phyloP scores from a whole-genome alignment of 2,797 vertebrate genomes.

The Microctenopoma lineatum region DNA sequence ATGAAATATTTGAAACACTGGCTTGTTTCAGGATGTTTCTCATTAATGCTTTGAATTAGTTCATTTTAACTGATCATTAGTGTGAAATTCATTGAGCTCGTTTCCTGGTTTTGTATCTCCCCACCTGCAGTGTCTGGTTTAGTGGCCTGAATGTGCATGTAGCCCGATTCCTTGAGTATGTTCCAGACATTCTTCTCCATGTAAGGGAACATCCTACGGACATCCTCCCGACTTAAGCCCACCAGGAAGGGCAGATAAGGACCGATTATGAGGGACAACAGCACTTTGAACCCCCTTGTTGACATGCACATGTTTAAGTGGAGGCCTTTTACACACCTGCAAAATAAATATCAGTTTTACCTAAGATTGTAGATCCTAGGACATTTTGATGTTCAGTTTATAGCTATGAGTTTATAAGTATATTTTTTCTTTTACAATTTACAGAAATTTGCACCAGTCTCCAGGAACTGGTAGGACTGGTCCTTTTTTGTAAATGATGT shows the following conservation, averaged over 20 bases:
- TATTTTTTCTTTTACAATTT: not conserved
- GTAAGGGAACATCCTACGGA: conserved; percentile 83
- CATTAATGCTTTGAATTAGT: not conserved
- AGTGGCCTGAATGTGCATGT: conserved; percentile 90
- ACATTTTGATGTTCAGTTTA: not conserved
- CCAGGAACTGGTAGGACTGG: conserved; percentile 32
- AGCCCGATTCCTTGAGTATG: conserved; percentile 84
- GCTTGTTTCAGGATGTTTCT: not conserved
- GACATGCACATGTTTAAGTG: conserved; percentile 82
- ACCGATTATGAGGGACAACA: conserved; percentile 83
- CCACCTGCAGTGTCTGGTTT: conserved; percentile 92
- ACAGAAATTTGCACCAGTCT: not conserved
- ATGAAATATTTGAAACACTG: not conserved
- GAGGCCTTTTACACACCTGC: conserved; percentile 87
- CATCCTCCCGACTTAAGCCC: conserved; percentile 87
- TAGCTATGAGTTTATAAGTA: not conserved
- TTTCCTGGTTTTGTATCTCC: not conserved
- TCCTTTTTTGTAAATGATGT: conserved; percentile 16
- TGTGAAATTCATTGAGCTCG: not conserved
- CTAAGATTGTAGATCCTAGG: not conserved
- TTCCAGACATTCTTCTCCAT: conserved; percentile 84
- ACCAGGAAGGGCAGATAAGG: conserved; percentile 88
- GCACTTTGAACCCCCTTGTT: conserved; percentile 23
- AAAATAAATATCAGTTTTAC: conserved; percentile 3
- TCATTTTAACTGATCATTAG: not conserved